A percentile compares a stretch with the other conserved stretches of the same genome.
Conservation (phyloP, 92 coral and sea anemone genomes). For the Actinernus sp. region DNA sequence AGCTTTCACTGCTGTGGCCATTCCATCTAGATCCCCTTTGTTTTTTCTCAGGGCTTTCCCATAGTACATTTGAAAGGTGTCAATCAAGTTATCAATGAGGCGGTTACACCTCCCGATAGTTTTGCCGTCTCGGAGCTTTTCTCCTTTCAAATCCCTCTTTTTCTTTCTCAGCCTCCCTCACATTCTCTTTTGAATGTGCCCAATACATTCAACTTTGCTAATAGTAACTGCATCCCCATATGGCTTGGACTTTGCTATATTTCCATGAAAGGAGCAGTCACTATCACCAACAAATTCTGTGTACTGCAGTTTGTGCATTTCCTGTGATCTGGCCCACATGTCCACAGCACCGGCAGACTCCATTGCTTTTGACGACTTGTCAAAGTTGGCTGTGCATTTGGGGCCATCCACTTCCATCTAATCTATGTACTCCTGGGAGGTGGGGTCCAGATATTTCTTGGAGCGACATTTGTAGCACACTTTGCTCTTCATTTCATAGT, state of each 20-base stretch:
- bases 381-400: constrained; percentile 19
- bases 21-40: constrained; percentile 21
- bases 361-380: constrained; percentile 58
- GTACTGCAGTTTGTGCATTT: constrained; percentile 10
- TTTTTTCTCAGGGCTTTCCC: constrained; percentile 35
- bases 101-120: constrained; percentile 45
- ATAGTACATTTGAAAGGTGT: constrained; percentile 42
- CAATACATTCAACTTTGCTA: constrained; percentile 47
- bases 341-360: constrained; percentile 60
- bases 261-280: constrained; percentile 37
- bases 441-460: constrained; percentile 29
- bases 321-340: constrained; percentile 25
- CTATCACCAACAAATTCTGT: constrained; percentile 65
- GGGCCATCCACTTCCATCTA: constrained; percentile 46
- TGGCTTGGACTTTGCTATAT: constrained; percentile 35
- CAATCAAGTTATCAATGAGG: constrained; percentile 51
- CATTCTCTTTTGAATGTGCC: constrained; percentile 54
- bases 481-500: constrained; percentile 41
- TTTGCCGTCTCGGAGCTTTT: constrained; percentile 48
- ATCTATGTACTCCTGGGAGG: constrained; percentile 51
- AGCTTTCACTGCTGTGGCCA: constrained; percentile 43
- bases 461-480: constrained; percentile 45
- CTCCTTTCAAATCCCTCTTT: constrained; percentile 41
- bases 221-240: constrained; percentile 39
- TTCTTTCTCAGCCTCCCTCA: constrained; percentile 39